These are phyloP conservation scores for Pseudorasbora parva DNA, from an alignment of 2,113 vertebrate genomes.

Conservation along the genomic window DNA sequence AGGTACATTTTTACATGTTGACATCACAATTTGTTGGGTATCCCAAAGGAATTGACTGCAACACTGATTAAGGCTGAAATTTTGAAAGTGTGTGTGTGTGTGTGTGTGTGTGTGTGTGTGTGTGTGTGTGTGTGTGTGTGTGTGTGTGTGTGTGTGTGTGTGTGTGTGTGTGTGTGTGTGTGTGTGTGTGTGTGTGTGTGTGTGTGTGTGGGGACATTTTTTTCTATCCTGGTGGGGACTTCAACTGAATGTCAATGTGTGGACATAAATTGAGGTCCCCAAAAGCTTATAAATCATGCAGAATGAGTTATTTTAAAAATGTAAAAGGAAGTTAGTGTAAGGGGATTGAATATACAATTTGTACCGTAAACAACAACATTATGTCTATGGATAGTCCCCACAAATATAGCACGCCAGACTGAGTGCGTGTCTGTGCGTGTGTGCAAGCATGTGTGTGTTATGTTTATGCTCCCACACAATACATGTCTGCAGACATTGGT, in stretches of 20 bases:
- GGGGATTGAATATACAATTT: no score
- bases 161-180: constrained; percentile 21
- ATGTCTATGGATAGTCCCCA: no score
- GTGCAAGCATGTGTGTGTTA: constrained; percentile 15
- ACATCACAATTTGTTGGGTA: background rate
- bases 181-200: background rate
- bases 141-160: constrained; percentile 16
- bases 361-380: no score
- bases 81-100: background rate
- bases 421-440: constrained; percentile 19
- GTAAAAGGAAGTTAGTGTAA: no score
- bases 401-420: no score
- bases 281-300: no score
- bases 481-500: constrained; percentile 47
- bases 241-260: no score
- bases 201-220: no score
- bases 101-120: constrained; percentile 11
- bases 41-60: background rate
- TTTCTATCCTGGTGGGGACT: no score
- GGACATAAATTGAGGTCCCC: no score
- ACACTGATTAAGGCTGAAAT: background rate
- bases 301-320: no score
- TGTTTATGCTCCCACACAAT: constrained; percentile 39
- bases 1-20: background rate
- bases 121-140: constrained; percentile 24